A percentile compares a stretch with the other conserved stretches of the same genome.
These are phyloP conservation scores for Petrophora chlorosata DNA, from an alignment of 2,888 invertebrate species.

Conservation along the genomic window DNA sequence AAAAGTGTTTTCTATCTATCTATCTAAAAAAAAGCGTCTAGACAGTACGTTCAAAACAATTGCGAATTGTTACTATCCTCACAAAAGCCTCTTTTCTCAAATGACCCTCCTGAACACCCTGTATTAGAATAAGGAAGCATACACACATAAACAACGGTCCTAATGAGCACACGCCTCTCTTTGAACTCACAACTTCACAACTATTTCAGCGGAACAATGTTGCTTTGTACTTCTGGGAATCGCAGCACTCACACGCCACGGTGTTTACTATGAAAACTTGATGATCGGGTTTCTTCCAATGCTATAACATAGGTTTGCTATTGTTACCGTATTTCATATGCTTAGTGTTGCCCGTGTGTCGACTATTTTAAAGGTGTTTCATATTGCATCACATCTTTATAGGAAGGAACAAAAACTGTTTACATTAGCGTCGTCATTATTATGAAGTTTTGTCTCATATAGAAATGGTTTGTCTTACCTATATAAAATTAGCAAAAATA, in stretches of 20 bases:
- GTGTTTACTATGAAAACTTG: slow-evolving; percentile 71
- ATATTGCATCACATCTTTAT: too few species aligned
- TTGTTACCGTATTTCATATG: slow-evolving; percentile 47
- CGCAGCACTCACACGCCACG: slow-evolving; percentile 64
- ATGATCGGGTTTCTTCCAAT: slow-evolving; percentile 51
- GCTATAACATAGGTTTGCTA: slow-evolving; percentile 44
- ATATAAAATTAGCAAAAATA: too few species aligned
- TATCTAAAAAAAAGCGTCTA: too few species aligned
- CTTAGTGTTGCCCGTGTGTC: slow-evolving; percentile 28
- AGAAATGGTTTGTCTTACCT: too few species aligned
- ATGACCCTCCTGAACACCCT: not conserved
- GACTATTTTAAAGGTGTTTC: too few species aligned
- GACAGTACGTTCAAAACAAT: too few species aligned
- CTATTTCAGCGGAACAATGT: slow-evolving; percentile 73
- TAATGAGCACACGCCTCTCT: slow-evolving; percentile 63
- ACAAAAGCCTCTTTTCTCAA: not conserved
- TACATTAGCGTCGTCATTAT: too few species aligned
- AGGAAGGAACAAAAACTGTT: too few species aligned
- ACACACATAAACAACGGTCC: slow-evolving; percentile 50
- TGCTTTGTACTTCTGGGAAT: slow-evolving; percentile 73
- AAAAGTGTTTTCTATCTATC: too few species aligned
- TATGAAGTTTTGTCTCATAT: too few species aligned
- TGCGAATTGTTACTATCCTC: too few species aligned
- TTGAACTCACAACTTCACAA: slow-evolving; percentile 58
- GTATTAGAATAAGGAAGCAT: slow-evolving; percentile 25